phyloP scores from a whole-genome alignment of 35 echinoderm and acorn worm species.

The Strongylocentrotus purpuratus region DNA sequence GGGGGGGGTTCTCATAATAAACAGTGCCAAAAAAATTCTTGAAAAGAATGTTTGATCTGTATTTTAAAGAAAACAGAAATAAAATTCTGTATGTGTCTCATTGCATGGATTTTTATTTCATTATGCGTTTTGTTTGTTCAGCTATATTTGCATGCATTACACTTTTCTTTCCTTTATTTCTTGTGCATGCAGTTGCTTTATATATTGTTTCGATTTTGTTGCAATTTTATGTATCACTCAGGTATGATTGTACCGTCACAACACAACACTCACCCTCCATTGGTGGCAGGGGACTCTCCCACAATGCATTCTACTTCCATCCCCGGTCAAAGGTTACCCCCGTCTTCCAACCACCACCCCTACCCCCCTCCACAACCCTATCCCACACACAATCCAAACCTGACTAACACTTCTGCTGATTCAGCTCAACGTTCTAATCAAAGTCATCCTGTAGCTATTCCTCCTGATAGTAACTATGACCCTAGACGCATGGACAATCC shows the following conservation, averaged over 20 bases:
- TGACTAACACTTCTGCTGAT: not conserved
- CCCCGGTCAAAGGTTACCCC: slow-evolving; percentile 30
- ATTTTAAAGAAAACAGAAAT: too few relatives aligned
- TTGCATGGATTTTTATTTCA: too few relatives aligned
- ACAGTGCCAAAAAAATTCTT: too few relatives aligned
- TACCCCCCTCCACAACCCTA: not conserved
- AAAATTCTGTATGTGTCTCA: too few relatives aligned
- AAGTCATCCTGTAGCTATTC: not conserved
- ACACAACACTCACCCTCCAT: not conserved
- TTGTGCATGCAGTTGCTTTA: not conserved
- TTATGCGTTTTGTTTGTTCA: not conserved
- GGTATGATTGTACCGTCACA: not conserved
- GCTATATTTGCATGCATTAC: not conserved
- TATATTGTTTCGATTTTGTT: not conserved
- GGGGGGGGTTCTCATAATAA: too few relatives aligned
- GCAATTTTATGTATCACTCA: not conserved
- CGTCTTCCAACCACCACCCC: not conserved
- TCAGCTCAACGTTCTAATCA: not conserved
- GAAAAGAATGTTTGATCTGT: too few relatives aligned
- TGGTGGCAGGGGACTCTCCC: not conserved
- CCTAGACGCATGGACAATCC: not conserved
- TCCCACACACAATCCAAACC: not conserved
- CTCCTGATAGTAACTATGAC: not conserved
- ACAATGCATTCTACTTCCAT: not conserved
- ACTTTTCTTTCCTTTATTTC: not conserved